These are phyloP conservation scores for Marmota flaviventris DNA, from an alignment of 2,113 vertebrate genomes.

Conservation along the genomic window DNA sequence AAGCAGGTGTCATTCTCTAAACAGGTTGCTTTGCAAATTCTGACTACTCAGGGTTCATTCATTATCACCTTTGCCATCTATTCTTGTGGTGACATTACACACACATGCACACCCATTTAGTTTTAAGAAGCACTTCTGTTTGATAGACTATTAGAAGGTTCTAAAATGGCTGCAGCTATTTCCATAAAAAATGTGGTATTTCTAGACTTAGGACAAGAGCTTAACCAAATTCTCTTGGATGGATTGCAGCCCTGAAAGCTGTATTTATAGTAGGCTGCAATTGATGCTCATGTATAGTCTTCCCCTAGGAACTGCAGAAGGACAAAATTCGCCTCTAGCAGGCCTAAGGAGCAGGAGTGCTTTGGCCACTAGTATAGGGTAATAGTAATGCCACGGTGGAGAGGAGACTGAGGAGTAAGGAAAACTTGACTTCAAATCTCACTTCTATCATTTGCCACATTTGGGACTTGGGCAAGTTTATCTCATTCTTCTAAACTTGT, in stretches of 20 bases:
- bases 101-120: not conserved
- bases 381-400: not conserved
- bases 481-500: not conserved
- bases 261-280: constrained; percentile 38
- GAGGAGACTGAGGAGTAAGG: not conserved
- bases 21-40: constrained; percentile 31
- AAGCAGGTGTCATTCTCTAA: constrained; percentile 26
- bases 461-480: not conserved
- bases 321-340: not conserved
- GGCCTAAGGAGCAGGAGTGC: not conserved
- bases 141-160: constrained; percentile 30
- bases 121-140: not conserved
- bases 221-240: constrained; percentile 54
- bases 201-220: constrained; percentile 49
- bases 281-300: not conserved
- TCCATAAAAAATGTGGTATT: not conserved
- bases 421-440: not conserved
- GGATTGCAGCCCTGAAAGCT: not conserved
- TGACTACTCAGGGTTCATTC: not conserved
- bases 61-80: not conserved
- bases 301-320: constrained; percentile 31
- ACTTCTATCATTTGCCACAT: not conserved
- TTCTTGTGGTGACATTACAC: not conserved
- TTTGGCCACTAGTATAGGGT: not conserved
- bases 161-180: constrained; percentile 37